A percentile compares a stretch with the other conserved stretches of the same genome.
Conservation (phyloP, 1,140 invertebrate genomes). For the Trachymyrmex cornetzi region DNA sequence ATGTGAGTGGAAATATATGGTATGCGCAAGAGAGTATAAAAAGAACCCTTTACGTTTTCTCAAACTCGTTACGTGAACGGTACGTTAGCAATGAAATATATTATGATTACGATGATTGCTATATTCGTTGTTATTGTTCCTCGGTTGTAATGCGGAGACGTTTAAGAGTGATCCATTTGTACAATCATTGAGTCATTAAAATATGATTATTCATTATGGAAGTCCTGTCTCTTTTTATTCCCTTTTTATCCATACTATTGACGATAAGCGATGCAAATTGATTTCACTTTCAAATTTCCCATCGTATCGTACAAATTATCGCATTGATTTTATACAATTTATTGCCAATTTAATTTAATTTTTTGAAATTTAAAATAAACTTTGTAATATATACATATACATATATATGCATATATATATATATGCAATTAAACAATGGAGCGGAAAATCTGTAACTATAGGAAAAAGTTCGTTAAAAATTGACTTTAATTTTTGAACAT, state of each 20-base stretch:
- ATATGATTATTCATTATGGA: conserved; percentile 86
- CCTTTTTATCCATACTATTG: neutral
- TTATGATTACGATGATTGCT: conserved; percentile 82
- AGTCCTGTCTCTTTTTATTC: conserved; percentile 10
- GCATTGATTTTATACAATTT: neutral
- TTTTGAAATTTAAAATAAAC: neutral
- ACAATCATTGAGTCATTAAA: conserved; percentile 87
- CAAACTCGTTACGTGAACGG: conserved; percentile 67
- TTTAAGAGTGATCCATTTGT: conserved; percentile 87
- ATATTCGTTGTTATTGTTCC: conserved; percentile 86
- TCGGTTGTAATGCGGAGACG: conserved; percentile 83
- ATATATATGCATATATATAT: too few relatives aligned
- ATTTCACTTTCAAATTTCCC: neutral
- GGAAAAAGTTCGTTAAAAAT: too few relatives aligned
- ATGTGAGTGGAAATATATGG: conserved; percentile 43
- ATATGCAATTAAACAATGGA: too few relatives aligned
- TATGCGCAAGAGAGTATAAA: conserved; percentile 54
- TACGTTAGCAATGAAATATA: conserved; percentile 70
- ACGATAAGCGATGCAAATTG: neutral
- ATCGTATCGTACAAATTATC: conserved; percentile 14
- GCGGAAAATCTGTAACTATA: too few relatives aligned
- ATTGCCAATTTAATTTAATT: neutral
- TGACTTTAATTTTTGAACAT: too few relatives aligned
- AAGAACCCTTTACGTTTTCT: conserved; percentile 66
- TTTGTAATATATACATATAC: too few relatives aligned